Evolutionary conservation across 2,888 invertebrate species (phyloP).

Genomic region (Mayetiola destructor): DNA sequence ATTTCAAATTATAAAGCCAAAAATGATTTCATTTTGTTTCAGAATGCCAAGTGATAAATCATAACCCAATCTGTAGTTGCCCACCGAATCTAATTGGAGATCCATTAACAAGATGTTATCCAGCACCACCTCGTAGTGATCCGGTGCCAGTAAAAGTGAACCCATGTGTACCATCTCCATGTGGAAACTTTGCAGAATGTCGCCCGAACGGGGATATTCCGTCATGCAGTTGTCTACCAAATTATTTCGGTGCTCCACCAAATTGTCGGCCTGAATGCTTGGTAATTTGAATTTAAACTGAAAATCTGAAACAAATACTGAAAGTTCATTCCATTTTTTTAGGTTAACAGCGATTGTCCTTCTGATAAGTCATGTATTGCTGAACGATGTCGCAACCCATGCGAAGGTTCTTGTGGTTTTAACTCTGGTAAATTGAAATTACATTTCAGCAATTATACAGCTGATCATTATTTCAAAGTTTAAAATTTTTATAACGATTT

Average conservation of each 20-base stretch:
- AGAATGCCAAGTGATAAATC: slow-evolving; percentile 61
- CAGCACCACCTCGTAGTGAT: slow-evolving; percentile 26
- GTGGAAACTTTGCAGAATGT: slow-evolving; percentile 55
- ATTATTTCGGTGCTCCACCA: slow-evolving; percentile 53
- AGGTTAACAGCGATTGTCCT: slow-evolving; percentile 45
- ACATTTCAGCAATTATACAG: no score
- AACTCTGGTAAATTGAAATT: slow-evolving; percentile 37
- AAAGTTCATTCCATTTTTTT: no score
- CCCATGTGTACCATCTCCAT: slow-evolving; percentile 60
- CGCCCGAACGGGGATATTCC: slow-evolving; percentile 43
- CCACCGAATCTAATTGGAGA: slow-evolving; percentile 53
- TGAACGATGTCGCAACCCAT: slow-evolving; percentile 57
- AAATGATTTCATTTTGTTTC: background rate
- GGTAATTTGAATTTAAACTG: no score
- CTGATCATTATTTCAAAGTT: no score
- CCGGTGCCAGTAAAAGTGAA: slow-evolving; percentile 27
- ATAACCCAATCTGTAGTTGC: slow-evolving; percentile 71
- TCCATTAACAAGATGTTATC: slow-evolving; percentile 59
- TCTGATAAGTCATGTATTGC: slow-evolving; percentile 52
- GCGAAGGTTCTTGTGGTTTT: slow-evolving; percentile 54
- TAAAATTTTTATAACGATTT: no score
- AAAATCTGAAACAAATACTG: no score
- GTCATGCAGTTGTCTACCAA: slow-evolving; percentile 47
- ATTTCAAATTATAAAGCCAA: background rate
- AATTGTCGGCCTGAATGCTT: slow-evolving; percentile 51